Evolutionary conservation across 1,140 invertebrate genomes (phyloP), one percentile per base, ranked within the genome.

Genomic region (Lycorma delicatula): DNA sequence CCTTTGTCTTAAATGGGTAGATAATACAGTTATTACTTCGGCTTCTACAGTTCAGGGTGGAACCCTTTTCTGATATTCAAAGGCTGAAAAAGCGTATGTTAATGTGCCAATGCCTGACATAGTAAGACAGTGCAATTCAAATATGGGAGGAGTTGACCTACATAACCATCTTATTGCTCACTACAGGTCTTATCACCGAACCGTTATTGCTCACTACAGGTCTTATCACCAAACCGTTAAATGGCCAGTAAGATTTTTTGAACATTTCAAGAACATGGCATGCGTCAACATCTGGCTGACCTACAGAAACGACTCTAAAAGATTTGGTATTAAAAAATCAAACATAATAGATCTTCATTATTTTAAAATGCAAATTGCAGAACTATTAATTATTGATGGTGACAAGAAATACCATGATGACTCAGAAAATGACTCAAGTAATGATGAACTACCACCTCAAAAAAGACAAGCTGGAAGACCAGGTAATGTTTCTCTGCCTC

Each of bases 391-490:
- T 46, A 6, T 16, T 6, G 41, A 18, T 7, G 6, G 20, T 5
- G 16, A 18, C 6, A 16, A 18, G 18, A 5, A 6, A 11, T 16
- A 16, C 18, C 20, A 5, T 46, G 41, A 46, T 46, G n/a, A n/a
- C n/a, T 46, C 41, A 7, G 41, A 46, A 46, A 46, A 5, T 9
- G 41, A 46, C 18, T 46, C 41, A 46, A 13, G 13, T 31, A 13
- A 31, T 7, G 41, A 11, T 18, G 9, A 22, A 46, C 13, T 16
- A 46, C 41, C 41, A 46, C 41, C 13, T 46, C 13, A 7, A 7
- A 46, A 46, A 22, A 46, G 9, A 46, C 29, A 46, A 11, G 41
- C 41, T 11, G 41, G 41, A 46, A 46, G 41, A 46, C 41, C 41
- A 7, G 41, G 41, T 7, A 46, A 18, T 9, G 41, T 46, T 46